phyloP scores from a whole-genome alignment of 2,888 invertebrate species.

The Mimachlamys varia region DNA sequence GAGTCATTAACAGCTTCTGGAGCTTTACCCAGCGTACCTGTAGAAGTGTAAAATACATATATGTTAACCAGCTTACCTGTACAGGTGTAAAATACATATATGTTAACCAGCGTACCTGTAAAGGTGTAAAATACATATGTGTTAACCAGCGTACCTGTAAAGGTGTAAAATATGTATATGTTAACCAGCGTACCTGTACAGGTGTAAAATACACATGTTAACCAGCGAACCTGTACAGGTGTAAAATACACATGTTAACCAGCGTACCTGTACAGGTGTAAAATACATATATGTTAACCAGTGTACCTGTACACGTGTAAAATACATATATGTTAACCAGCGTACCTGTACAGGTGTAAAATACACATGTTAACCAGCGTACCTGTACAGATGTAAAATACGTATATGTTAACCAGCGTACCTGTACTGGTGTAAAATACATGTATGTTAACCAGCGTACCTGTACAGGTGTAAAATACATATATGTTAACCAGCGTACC shows the following conservation, averaged over 20 bases:
- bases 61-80: background rate
- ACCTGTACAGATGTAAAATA: background rate
- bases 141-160: background rate
- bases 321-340: no score
- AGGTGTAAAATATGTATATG: no score
- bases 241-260: no score
- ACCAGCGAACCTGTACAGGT: no score
- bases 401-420: no score
- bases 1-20: conserved; percentile 86
- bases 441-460: conserved; percentile 92
- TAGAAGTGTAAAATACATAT: conserved; percentile 40
- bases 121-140: background rate
- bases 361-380: background rate
- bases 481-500: background rate
- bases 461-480: conserved; percentile 63
- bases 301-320: background rate
- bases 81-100: background rate
- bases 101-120: background rate
- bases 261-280: no score
- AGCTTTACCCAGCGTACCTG: conserved; percentile 93
- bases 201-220: no score
- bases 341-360: no score
- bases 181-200: no score
- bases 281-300: background rate
- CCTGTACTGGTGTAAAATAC: no score